These are phyloP conservation scores for Zaprionus africanus DNA, from an alignment of 1,140 invertebrate species.

Conservation along the genomic window DNA sequence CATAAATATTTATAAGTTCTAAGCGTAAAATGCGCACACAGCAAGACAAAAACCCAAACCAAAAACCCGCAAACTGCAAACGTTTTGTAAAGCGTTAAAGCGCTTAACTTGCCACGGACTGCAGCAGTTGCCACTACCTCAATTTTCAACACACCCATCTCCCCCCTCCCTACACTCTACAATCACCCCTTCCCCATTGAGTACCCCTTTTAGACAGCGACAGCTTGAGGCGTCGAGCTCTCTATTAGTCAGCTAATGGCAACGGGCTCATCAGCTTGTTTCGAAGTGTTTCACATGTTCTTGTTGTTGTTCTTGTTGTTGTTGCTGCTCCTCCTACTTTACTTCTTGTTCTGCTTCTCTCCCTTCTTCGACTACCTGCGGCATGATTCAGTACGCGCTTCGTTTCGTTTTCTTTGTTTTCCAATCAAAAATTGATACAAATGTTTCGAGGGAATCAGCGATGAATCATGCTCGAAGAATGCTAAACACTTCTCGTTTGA, in stretches of 20 bases:
- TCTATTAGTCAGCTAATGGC: conserved; percentile 70
- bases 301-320: background rate
- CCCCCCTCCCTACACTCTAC: background rate
- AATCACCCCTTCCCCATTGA: background rate
- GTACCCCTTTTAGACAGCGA: conserved; percentile 25
- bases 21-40: conserved; percentile 63
- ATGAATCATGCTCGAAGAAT: conserved; percentile 37
- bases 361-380: conserved; percentile 14
- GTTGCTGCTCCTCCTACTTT: conserved; percentile 11
- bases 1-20: conserved; percentile 81
- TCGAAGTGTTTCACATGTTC: background rate
- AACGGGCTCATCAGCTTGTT: conserved; percentile 12
- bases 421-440: conserved; percentile 49
- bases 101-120: conserved; percentile 45
- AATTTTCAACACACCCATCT: background rate
- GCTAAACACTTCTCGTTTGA: background rate
- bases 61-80: conserved; percentile 57
- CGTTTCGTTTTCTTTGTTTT: conserved; percentile 38
- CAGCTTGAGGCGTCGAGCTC: conserved; percentile 23
- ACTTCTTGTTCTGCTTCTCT: background rate
- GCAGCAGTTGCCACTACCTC: background rate
- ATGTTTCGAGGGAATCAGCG: conserved; percentile 31
- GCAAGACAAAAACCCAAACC: conserved; percentile 7
- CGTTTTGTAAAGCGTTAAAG: conserved; percentile 58
- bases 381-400: conserved; percentile 33